Percentiles rank a stretch among this genome's conserved stretches.
These are phyloP conservation scores for Scaptomyza flava DNA, from an alignment of 2,888 invertebrate genomes.

Conservation along the genomic window DNA sequence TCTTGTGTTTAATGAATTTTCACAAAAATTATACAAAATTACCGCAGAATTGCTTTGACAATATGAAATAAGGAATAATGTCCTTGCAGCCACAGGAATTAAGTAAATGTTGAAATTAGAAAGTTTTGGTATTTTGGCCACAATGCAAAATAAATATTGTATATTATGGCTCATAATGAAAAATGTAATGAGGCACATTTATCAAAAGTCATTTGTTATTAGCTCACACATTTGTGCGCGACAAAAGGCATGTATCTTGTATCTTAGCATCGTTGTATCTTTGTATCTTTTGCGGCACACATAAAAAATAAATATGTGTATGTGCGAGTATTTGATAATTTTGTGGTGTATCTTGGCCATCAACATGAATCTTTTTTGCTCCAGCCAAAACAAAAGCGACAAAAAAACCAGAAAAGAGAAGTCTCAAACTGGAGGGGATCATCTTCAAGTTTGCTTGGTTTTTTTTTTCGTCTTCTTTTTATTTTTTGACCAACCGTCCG, in stretches of 20 bases:
- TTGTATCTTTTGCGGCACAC: conserved; percentile 57
- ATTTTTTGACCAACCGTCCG: conserved; percentile 54
- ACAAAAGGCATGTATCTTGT: conserved; percentile 38
- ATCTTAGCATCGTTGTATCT: conserved; percentile 35
- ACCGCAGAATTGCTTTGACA: conserved; percentile 3
- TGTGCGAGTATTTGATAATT: conserved; percentile 72
- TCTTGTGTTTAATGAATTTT: too few species aligned
- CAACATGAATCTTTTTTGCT: conserved; percentile 73
- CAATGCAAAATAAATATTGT: conserved; percentile 54
- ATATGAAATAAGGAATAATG: conserved; percentile 36
- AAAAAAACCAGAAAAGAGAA: conserved; percentile 19
- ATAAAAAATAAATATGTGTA: conserved; percentile 47
- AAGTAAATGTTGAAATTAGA: conserved; percentile 27
- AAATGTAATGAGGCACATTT: conserved; percentile 73
- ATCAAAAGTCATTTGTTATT: conserved; percentile 76
- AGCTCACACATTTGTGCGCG: conserved; percentile 25
- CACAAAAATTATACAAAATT: not conserved
- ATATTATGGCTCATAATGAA: conserved; percentile 67
- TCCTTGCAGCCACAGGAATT: conserved; percentile 22
- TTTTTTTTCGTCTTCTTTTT: not conserved
- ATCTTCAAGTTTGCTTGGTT: conserved; percentile 51
- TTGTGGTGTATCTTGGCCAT: conserved; percentile 61
- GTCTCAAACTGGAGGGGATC: conserved; percentile 56
- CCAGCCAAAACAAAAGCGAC: conserved; percentile 47
- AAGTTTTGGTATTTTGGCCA: conserved; percentile 32